Percentiles rank a stretch among this genome's conserved stretches.
phyloP scores from a whole-genome alignment of 2,797 vertebrate genomes.

The Capromys pilorides region DNA sequence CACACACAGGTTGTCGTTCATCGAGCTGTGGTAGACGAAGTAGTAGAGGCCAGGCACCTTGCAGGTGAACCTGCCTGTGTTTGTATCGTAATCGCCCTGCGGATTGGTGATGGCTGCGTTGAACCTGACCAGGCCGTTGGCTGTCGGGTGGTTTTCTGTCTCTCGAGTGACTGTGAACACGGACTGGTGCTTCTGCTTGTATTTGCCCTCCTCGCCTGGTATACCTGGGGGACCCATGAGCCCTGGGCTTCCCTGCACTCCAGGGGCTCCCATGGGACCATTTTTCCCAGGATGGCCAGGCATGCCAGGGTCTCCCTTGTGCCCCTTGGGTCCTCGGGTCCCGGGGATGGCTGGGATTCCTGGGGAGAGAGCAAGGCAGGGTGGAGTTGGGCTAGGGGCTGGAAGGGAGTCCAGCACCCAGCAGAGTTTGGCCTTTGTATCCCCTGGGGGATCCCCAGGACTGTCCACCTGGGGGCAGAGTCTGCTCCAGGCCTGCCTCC shows the following conservation, averaged over 20 bases:
- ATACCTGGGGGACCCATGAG: rapidly evolving
- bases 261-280: slow-evolving; percentile 82
- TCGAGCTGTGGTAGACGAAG: slow-evolving; percentile 86
- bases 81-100: slow-evolving; percentile 82
- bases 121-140: slow-evolving; percentile 83
- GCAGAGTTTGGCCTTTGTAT: neutral
- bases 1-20: slow-evolving; percentile 85
- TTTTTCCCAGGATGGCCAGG: slow-evolving; percentile 86
- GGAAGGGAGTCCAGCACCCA: neutral
- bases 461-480: rapidly evolving
- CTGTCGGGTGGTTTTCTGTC: slow-evolving; percentile 66
- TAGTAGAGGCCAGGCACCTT: slow-evolving; percentile 88
- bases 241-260: slow-evolving; percentile 79
- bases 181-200: slow-evolving; percentile 84
- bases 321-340: slow-evolving; percentile 81
- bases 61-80: slow-evolving; percentile 88
- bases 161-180: slow-evolving; percentile 88
- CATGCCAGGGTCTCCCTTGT: slow-evolving; percentile 81
- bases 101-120: slow-evolving; percentile 83
- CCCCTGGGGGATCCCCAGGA: neutral
- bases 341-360: slow-evolving; percentile 80
- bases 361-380: slow-evolving; percentile 73
- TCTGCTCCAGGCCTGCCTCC: neutral
- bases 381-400: neutral
- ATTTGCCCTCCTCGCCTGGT: slow-evolving; percentile 80